phyloP scores from a whole-genome alignment of 2,888 invertebrate genomes.

The Saturnia japonica region DNA sequence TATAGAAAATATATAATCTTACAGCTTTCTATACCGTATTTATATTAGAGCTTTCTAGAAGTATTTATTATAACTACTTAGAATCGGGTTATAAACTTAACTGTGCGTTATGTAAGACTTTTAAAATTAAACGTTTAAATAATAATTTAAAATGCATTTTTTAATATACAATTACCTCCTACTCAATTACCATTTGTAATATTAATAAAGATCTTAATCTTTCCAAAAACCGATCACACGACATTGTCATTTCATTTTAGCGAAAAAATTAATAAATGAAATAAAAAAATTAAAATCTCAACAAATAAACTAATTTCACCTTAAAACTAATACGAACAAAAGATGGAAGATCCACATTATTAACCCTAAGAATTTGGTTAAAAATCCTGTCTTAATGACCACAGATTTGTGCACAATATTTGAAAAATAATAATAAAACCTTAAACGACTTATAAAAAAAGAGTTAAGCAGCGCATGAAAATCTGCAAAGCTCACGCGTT shows the following conservation, averaged over 20 bases:
- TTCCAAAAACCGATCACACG: constrained; percentile 18
- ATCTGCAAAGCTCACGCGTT: background rate
- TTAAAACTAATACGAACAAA: constrained; percentile 59
- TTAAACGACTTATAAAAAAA: background rate
- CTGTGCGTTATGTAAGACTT: background rate
- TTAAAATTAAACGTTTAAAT: background rate
- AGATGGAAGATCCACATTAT: constrained; percentile 56
- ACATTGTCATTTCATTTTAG: constrained; percentile 16
- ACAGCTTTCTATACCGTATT: background rate
- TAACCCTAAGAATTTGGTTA: constrained; percentile 62
- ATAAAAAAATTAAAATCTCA: constrained; percentile 38
- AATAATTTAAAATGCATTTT: background rate
- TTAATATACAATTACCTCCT: background rate
- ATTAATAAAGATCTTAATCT: constrained; percentile 1
- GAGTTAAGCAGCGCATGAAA: background rate
- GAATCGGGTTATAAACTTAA: background rate
- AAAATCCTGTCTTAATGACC: constrained; percentile 32
- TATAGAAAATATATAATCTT: background rate
- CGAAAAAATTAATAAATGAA: constrained; percentile 31
- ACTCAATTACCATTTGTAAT: no score
- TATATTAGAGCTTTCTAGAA: background rate
- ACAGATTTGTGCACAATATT: constrained; percentile 59
- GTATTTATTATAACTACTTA: background rate
- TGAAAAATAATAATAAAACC: constrained; percentile 23
- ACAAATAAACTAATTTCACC: constrained; percentile 45